A percentile compares a stretch with the other conserved stretches of the same genome.
phyloP scores from a whole-genome alignment of 2,113 vertebrate genomes.

The Chaenocephalus aceratus region DNA sequence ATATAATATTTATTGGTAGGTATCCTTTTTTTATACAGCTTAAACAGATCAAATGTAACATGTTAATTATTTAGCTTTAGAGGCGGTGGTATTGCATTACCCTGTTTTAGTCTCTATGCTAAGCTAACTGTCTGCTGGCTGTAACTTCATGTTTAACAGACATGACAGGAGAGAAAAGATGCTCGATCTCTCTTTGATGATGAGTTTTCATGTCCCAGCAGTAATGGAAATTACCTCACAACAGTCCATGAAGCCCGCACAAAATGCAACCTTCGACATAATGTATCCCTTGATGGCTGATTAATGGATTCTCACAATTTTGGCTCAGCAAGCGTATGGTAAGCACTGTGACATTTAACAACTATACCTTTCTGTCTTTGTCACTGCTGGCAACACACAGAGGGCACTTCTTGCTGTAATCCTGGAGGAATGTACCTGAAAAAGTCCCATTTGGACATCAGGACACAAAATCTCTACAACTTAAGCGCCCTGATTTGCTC shows the following conservation, averaged over 20 bases:
- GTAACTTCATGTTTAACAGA: background rate
- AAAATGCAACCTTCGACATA: slow-evolving; percentile 20
- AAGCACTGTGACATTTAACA: slow-evolving; percentile 62
- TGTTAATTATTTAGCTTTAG: background rate
- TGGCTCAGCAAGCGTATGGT: slow-evolving; percentile 25
- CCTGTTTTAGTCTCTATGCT: slow-evolving; percentile 1
- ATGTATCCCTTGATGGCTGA: slow-evolving; percentile 43
- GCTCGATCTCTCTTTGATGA: background rate
- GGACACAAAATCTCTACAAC: slow-evolving; percentile 36
- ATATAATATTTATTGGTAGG: background rate
- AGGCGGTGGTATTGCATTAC: background rate
- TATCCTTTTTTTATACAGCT: background rate
- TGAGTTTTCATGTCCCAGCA: background rate
- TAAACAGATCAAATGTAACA: background rate
- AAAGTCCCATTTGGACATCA: slow-evolving; percentile 49
- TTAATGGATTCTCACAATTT: slow-evolving; percentile 42
- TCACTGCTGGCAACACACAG: slow-evolving; percentile 49
- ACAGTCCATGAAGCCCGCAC: background rate
- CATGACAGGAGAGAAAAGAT: background rate
- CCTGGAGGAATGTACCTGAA: slow-evolving; percentile 62
- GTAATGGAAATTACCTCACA: slow-evolving; percentile 4
- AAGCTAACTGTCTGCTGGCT: background rate
- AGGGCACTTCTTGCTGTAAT: slow-evolving; percentile 66
- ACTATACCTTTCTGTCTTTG: slow-evolving; percentile 44
- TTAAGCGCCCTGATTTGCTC: slow-evolving; percentile 18